Percentiles rank a stretch among this genome's conserved stretches.
These are phyloP conservation scores for Drosophila lacicola DNA, from an alignment of 2,888 invertebrate species.

Conservation along the genomic window DNA sequence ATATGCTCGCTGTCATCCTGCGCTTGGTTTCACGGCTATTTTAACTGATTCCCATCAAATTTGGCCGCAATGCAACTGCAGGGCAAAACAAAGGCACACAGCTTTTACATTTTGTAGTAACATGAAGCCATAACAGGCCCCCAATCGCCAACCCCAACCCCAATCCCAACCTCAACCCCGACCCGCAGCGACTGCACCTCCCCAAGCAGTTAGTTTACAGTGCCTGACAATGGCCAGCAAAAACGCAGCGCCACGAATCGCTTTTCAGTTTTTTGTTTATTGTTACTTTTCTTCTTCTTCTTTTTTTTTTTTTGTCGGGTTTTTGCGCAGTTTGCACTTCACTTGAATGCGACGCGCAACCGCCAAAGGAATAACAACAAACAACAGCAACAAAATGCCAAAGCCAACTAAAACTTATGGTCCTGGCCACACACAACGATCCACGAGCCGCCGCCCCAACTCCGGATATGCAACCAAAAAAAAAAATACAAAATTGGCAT, in stretches of 20 bases:
- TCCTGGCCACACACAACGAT: constrained; percentile 20
- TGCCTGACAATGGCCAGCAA: constrained; percentile 27
- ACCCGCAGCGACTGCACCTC: neutral
- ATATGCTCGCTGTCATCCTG: neutral
- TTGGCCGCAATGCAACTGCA: constrained; percentile 43
- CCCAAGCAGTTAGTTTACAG: constrained; percentile 24
- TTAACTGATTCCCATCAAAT: constrained; percentile 60
- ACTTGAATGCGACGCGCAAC: constrained; percentile 65
- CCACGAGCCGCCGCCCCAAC: constrained; percentile 7
- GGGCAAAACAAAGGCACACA: constrained; percentile 51
- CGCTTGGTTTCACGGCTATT: constrained; percentile 35
- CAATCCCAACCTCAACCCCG: neutral
- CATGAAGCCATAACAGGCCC: constrained; percentile 57
- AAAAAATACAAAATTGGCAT: constrained; percentile 44
- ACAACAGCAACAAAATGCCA: constrained; percentile 34
- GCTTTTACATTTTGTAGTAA: constrained; percentile 70
- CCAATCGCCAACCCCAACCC: neutral
- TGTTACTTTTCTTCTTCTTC: constrained; percentile 1
- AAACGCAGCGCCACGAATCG: constrained; percentile 31
- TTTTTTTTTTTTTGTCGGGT: constrained; percentile 16
- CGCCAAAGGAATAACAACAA: constrained; percentile 52
- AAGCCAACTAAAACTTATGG: constrained; percentile 56
- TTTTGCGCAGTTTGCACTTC: constrained; percentile 66
- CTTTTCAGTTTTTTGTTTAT: constrained; percentile 9
- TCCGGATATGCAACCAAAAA: neutral